Evolutionary conservation across 2,888 invertebrate species (phyloP).

Genomic region (Aethes cnicana): DNA sequence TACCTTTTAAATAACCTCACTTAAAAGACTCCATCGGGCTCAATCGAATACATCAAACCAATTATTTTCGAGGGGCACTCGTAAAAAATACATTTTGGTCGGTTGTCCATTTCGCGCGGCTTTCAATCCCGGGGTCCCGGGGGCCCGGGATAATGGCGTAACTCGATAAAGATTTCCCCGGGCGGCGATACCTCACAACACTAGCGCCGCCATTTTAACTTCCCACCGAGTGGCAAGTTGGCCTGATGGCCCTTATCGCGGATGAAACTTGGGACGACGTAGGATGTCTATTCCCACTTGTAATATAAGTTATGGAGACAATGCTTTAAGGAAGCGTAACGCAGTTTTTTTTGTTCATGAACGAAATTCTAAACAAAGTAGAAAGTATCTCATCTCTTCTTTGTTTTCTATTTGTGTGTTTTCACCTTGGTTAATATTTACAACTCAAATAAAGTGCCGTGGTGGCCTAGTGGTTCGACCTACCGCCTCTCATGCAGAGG

Average conservation of each 20-base stretch:
- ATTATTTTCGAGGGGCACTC: constrained; percentile 27
- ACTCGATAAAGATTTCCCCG: constrained; percentile 79
- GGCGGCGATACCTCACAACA: constrained; percentile 50
- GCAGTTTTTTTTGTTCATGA: no score
- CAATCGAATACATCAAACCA: constrained; percentile 29
- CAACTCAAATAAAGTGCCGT: no score
- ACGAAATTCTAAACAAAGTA: no score
- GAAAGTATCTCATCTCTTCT: no score
- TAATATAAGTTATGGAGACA: constrained; percentile 14
- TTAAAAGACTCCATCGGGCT: constrained; percentile 8
- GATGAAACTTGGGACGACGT: constrained; percentile 2
- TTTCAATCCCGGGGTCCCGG: constrained; percentile 19
- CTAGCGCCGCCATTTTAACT: constrained; percentile 32
- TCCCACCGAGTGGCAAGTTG: constrained; percentile 23
- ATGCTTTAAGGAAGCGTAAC: background rate
- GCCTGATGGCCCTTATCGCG: constrained; percentile 18
- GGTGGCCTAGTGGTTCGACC: no score
- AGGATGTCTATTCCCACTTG: constrained; percentile 17
- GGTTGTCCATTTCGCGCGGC: constrained; percentile 25
- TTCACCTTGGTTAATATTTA: no score
- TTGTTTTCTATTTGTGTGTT: no score
- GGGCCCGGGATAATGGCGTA: constrained; percentile 56
- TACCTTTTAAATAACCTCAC: constrained; percentile 5
- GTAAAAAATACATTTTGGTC: constrained; percentile 31
- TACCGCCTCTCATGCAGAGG: no score